A percentile compares a stretch with the other conserved stretches of the same genome.
These are phyloP conservation scores for Drosophila mimetica DNA, from an alignment of 2,888 invertebrate species.

Conservation along the genomic window DNA sequence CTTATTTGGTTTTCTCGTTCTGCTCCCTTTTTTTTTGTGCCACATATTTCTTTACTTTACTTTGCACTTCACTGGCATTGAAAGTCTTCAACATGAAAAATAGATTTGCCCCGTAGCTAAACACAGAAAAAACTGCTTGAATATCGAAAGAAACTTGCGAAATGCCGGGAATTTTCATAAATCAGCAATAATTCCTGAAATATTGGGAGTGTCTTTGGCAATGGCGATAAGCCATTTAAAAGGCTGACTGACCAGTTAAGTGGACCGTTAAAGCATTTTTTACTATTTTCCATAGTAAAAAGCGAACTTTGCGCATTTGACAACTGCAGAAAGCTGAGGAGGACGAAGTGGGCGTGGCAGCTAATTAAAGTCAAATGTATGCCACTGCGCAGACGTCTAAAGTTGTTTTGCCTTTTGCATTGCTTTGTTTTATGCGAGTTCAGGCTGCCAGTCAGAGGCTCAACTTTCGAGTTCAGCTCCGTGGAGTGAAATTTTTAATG, in stretches of 20 bases:
- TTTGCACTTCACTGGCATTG: slow-evolving; percentile 55
- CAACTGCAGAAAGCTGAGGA: slow-evolving; percentile 41
- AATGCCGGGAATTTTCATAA: slow-evolving; percentile 66
- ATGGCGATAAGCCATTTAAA: slow-evolving; percentile 35
- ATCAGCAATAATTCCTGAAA: slow-evolving; percentile 64
- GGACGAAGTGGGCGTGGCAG: slow-evolving; percentile 44
- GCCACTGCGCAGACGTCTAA: slow-evolving; percentile 68
- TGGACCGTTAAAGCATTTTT: slow-evolving; percentile 23
- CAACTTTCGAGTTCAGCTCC: slow-evolving; percentile 78
- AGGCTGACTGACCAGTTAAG: slow-evolving; percentile 34
- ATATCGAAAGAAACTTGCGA: slow-evolving; percentile 37
- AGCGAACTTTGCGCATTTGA: slow-evolving; percentile 55
- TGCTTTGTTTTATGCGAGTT: slow-evolving; percentile 33
- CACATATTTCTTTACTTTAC: slow-evolving; percentile 51
- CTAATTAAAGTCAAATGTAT: slow-evolving; percentile 72
- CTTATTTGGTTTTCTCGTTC: slow-evolving; percentile 58
- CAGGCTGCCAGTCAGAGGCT: slow-evolving; percentile 63
- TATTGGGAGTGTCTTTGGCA: slow-evolving; percentile 64
- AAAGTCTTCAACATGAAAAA: slow-evolving; percentile 68
- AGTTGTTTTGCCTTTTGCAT: slow-evolving; percentile 57
- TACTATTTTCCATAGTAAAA: no score
- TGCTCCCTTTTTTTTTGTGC: slow-evolving; percentile 24
- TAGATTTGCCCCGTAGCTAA: slow-evolving; percentile 65
- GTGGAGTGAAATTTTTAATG: slow-evolving; percentile 78
- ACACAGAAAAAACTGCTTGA: slow-evolving; percentile 20